A percentile compares a stretch with the other conserved stretches of the same genome.
Evolutionary conservation across 2,888 invertebrate species (phyloP).

Genomic region (Brenthis ino): DNA sequence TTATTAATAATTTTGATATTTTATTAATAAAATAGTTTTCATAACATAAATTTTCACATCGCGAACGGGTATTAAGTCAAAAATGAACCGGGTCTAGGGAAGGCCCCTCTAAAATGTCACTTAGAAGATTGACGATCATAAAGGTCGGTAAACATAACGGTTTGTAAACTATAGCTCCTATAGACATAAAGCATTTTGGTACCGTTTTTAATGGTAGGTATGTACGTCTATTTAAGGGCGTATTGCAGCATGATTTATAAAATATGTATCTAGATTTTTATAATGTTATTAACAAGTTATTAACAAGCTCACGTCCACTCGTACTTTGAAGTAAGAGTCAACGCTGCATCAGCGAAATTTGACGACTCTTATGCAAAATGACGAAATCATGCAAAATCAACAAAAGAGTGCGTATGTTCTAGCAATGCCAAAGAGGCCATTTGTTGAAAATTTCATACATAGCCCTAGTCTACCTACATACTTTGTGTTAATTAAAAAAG

Average conservation of each 20-base stretch:
- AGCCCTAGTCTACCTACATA: too few species aligned
- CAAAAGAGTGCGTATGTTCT: too few species aligned
- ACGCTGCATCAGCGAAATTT: too few species aligned
- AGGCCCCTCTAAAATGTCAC: conserved; percentile 45
- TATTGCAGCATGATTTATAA: conserved; percentile 4
- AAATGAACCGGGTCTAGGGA: conserved; percentile 34
- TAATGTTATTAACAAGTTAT: too few species aligned
- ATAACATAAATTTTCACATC: conserved; percentile 25
- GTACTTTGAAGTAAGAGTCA: too few species aligned
- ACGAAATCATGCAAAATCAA: too few species aligned
- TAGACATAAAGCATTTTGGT: background rate
- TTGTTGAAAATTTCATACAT: too few species aligned
- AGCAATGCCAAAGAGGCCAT: too few species aligned
- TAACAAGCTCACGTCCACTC: too few species aligned
- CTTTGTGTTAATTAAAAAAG: too few species aligned
- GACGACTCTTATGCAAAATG: too few species aligned
- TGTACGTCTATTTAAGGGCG: background rate
- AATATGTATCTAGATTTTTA: background rate
- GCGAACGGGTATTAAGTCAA: conserved; percentile 35
- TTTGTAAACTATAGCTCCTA: conserved; percentile 14
- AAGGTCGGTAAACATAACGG: conserved; percentile 29
- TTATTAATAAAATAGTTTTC: conserved; percentile 6
- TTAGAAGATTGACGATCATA: conserved; percentile 48
- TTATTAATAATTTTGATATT: background rate
- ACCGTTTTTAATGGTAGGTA: conserved; percentile 1